A percentile compares a stretch with the other conserved stretches of the same genome.
Evolutionary conservation across 2,888 invertebrate genomes (phyloP).

Genomic region (Leucophora obtusa): DNA sequence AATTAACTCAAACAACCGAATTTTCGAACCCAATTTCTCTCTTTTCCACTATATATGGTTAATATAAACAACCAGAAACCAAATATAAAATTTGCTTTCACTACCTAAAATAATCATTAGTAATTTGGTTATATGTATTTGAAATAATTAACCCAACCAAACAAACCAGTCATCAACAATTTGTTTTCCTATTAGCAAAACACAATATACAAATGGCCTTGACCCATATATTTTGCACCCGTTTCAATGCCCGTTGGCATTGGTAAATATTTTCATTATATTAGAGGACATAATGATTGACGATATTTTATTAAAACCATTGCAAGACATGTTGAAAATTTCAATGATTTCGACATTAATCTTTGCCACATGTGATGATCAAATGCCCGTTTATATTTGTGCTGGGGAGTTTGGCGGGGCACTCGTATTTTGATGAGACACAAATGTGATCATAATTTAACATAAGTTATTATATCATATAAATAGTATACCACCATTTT

Average conservation of each 20-base stretch:
- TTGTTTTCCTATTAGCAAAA: background rate
- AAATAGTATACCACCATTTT: background rate
- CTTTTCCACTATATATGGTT: background rate
- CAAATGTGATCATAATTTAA: slow-evolving; percentile 15
- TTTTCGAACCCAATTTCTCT: too few species aligned
- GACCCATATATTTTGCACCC: slow-evolving; percentile 69
- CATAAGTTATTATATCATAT: background rate
- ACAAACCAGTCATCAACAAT: background rate
- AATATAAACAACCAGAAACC: too few species aligned
- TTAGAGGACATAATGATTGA: slow-evolving; percentile 16
- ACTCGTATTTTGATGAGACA: slow-evolving; percentile 5
- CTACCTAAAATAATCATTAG: background rate
- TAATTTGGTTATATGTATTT: background rate
- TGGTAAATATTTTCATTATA: slow-evolving; percentile 13
- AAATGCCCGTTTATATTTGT: slow-evolving; percentile 22
- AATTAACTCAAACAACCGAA: too few species aligned
- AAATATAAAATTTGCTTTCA: background rate
- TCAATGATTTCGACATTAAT: slow-evolving; percentile 39
- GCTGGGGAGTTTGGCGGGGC: background rate
- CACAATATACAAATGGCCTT: slow-evolving; percentile 69
- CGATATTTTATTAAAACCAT: slow-evolving; percentile 6
- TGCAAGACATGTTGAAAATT: slow-evolving; percentile 30
- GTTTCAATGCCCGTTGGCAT: slow-evolving; percentile 32
- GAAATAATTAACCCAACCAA: background rate
- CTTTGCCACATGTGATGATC: slow-evolving; percentile 26